A percentile compares a stretch with the other conserved stretches of the same genome.
Evolutionary conservation across 1,140 invertebrate species (phyloP).

Genomic region (Pemphigus obesinymphae): DNA sequence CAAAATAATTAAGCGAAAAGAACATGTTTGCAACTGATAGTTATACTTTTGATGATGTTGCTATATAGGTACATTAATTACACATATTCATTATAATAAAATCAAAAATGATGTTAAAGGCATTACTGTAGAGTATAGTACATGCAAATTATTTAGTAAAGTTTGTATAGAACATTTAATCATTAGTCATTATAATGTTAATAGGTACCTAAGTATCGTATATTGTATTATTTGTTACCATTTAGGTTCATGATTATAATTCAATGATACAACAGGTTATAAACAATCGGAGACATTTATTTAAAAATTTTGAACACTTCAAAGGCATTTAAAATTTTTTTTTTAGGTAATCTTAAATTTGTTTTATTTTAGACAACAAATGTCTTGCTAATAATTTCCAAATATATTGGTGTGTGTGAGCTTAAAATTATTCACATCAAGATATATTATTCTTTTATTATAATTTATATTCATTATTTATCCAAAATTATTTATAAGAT

Average conservation of each 20-base stretch:
- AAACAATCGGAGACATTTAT: conserved; percentile 98
- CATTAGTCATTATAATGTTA: background rate
- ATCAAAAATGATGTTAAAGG: background rate
- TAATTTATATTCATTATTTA: too few species aligned
- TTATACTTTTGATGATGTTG: conserved; percentile 95
- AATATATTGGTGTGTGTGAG: too few species aligned
- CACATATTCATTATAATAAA: conserved; percentile 15
- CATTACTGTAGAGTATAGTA: background rate
- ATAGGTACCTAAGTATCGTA: too few species aligned
- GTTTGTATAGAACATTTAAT: background rate
- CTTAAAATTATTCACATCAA: too few species aligned
- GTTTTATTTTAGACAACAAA: too few species aligned
- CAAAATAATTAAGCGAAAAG: conserved; percentile 70
- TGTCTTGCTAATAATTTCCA: too few species aligned
- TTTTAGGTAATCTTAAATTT: too few species aligned
- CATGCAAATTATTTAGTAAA: background rate
- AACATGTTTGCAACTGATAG: conserved; percentile 75
- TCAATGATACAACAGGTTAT: conserved; percentile 95
- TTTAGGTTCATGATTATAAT: conserved; percentile 95
- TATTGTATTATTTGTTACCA: background rate
- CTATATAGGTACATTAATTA: conserved; percentile 58
- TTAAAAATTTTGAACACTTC: conserved; percentile 90
- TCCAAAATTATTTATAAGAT: too few species aligned
- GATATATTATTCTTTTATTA: too few species aligned
- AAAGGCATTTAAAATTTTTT: too few species aligned